phyloP scores from a whole-genome alignment of 1,140 invertebrate genomes.

The Adelges cooleyi region DNA sequence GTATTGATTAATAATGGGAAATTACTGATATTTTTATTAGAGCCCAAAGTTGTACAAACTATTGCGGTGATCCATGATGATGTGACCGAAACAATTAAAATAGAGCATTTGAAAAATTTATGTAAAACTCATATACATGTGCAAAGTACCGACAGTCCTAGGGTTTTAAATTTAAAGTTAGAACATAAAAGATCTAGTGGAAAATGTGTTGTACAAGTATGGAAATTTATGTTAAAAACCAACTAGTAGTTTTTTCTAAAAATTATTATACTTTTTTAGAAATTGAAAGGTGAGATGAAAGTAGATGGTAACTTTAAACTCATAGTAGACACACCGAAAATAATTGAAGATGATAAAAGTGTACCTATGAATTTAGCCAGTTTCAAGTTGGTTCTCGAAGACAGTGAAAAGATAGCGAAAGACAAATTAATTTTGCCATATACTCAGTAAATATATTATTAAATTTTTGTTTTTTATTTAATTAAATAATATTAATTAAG shows the following conservation, averaged over 20 bases:
- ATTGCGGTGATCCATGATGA: slow-evolving; percentile 8
- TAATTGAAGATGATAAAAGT: neutral
- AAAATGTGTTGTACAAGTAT: slow-evolving; percentile 8
- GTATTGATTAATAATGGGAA: too few species aligned
- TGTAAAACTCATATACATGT: slow-evolving; percentile 14
- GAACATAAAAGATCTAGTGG: slow-evolving; percentile 22
- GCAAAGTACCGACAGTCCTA: neutral
- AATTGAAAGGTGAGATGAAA: slow-evolving; percentile 13
- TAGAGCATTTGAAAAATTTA: slow-evolving; percentile 14
- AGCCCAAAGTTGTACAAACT: slow-evolving; percentile 1
- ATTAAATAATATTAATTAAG: too few species aligned
- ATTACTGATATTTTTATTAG: slow-evolving; percentile 15
- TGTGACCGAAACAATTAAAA: neutral
- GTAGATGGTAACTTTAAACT: slow-evolving; percentile 2
- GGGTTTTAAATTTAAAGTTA: slow-evolving; percentile 4
- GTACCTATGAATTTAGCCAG: slow-evolving; percentile 13
- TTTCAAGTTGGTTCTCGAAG: slow-evolving; percentile 19
- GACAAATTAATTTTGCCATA: slow-evolving; percentile 28
- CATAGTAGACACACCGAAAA: neutral
- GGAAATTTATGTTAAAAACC: neutral
- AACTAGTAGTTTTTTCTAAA: neutral
- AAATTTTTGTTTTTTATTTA: neutral
- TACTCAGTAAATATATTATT: neutral
- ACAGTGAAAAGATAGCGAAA: slow-evolving; percentile 18
- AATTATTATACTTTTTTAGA: neutral